These are phyloP conservation scores for Sparidentex hasta DNA, from an alignment of 2,797 vertebrate genomes.

Conservation along the genomic window DNA sequence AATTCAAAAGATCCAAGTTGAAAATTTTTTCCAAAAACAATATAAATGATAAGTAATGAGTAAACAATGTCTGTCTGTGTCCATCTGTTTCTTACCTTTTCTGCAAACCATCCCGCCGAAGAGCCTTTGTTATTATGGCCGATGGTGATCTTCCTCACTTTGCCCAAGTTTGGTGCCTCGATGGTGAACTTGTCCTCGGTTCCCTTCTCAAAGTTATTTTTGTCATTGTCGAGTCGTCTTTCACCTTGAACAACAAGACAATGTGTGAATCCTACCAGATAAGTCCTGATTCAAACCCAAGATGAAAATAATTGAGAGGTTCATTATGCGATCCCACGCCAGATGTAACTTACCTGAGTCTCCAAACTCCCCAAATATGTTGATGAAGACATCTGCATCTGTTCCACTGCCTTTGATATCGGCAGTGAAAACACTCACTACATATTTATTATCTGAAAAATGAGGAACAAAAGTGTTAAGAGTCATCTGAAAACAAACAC, in stretches of 20 bases:
- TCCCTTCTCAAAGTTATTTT: slow-evolving; percentile 95
- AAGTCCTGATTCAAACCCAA: background rate
- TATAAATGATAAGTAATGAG: too few relatives aligned
- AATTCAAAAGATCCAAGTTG: too few relatives aligned
- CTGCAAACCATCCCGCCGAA: slow-evolving; percentile 95
- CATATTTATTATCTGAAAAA: slow-evolving; percentile 93
- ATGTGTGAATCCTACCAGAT: background rate
- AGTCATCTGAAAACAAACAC: background rate
- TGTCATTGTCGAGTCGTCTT: slow-evolving; percentile 91
- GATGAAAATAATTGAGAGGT: background rate
- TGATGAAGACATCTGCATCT: slow-evolving; percentile 96
- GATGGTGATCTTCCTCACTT: slow-evolving; percentile 93
- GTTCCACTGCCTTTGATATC: slow-evolving; percentile 94
- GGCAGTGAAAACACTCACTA: slow-evolving; percentile 91
- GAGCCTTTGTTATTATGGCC: slow-evolving; percentile 97
- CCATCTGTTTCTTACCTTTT: slow-evolving; percentile 86
- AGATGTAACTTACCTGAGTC: slow-evolving; percentile 89
- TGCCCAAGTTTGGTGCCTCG: slow-evolving; percentile 93
- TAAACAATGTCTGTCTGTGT: background rate
- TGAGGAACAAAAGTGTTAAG: slow-evolving; percentile 26
- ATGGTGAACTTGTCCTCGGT: slow-evolving; percentile 95
- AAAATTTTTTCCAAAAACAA: too few relatives aligned
- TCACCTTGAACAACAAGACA: slow-evolving; percentile 85
- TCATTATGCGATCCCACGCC: background rate
- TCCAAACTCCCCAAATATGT: slow-evolving; percentile 96